These are phyloP conservation scores for Dromiciops gliroides DNA, from an alignment of 2,113 vertebrate genomes.

Conservation along the genomic window DNA sequence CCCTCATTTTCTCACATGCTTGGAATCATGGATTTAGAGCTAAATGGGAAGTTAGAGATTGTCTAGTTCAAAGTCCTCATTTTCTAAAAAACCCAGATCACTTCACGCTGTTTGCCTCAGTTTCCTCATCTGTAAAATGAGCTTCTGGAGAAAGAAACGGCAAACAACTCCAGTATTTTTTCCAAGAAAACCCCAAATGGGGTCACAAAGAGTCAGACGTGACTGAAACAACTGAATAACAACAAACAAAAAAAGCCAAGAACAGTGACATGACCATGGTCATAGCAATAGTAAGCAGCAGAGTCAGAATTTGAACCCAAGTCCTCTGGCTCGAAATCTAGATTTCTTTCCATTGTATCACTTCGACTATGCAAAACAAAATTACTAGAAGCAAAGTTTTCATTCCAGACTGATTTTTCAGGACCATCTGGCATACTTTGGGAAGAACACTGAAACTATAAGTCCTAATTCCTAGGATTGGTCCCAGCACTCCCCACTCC, in stretches of 20 bases:
- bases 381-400: background rate
- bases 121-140: background rate
- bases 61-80: background rate
- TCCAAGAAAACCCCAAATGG: background rate
- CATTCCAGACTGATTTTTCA: background rate
- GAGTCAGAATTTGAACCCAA: background rate
- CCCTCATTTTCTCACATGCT: background rate
- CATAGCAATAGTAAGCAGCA: background rate
- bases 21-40: background rate
- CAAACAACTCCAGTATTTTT: background rate
- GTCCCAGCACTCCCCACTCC: background rate
- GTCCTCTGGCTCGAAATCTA: background rate
- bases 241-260: background rate
- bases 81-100: background rate
- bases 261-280: background rate
- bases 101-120: background rate
- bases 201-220: background rate
- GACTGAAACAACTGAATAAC: background rate
- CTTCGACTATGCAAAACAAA: background rate
- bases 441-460: background rate
- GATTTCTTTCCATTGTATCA: background rate
- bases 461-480: background rate
- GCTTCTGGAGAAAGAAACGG: background rate
- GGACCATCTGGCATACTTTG: background rate
- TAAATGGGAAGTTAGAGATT: too few species aligned